Evolutionary conservation across 2,888 invertebrate genomes (phyloP).

Genomic region (Xestia sexstrigata): DNA sequence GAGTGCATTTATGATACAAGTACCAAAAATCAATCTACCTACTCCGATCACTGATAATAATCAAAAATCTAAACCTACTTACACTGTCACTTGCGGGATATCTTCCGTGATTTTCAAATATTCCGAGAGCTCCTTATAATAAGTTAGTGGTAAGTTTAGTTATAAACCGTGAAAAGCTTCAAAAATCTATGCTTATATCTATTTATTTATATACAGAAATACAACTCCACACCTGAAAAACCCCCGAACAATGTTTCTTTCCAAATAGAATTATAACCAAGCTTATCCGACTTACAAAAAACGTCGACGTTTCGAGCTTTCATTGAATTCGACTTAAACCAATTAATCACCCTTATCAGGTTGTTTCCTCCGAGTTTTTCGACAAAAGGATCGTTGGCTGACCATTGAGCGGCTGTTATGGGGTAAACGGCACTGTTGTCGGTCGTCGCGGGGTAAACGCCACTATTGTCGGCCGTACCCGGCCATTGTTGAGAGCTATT

Average conservation of each 20-base stretch:
- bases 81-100: too few species aligned
- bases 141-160: too few species aligned
- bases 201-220: background rate
- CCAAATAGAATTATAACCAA: constrained; percentile 70
- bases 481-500: constrained; percentile 82
- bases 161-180: too few species aligned
- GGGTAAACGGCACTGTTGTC: constrained; percentile 82
- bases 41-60: too few species aligned
- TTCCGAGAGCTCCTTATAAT: too few species aligned
- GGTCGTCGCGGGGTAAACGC: constrained; percentile 79
- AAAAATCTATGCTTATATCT: background rate
- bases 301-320: constrained; percentile 79
- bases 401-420: constrained; percentile 82
- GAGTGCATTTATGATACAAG: too few species aligned
- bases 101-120: too few species aligned
- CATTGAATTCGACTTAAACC: constrained; percentile 89
- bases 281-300: constrained; percentile 79
- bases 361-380: constrained; percentile 85
- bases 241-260: constrained; percentile 47
- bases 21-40: too few species aligned
- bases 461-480: constrained; percentile 77
- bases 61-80: too few species aligned
- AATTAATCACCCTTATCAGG: constrained; percentile 90
- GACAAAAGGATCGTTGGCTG: constrained; percentile 80
- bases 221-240: constrained; percentile 14